phyloP scores from a whole-genome alignment of 2,113 vertebrate species.

The Sorex araneus region DNA sequence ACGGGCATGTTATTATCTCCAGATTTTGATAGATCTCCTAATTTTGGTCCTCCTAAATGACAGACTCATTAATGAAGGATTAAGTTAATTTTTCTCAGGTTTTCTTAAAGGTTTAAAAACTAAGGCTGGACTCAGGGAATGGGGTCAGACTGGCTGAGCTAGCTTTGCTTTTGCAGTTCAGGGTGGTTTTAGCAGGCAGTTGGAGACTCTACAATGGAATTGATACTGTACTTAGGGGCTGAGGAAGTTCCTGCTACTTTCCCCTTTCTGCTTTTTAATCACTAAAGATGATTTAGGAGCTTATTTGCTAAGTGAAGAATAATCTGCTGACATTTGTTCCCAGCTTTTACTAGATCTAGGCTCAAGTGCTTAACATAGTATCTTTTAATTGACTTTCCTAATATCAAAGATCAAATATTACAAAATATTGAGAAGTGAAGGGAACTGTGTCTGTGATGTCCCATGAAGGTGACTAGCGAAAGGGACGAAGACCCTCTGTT shows the following conservation, averaged over 20 bases:
- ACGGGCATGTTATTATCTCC: neutral
- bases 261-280: conserved; percentile 56
- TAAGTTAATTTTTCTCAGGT: conserved; percentile 31
- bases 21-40: conserved; percentile 29
- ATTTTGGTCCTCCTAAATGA: conserved; percentile 20
- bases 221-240: neutral
- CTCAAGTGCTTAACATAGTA: neutral
- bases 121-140: conserved; percentile 19
- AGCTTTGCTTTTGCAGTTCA: conserved; percentile 18
- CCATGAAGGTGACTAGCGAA: neutral
- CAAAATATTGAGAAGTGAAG: conserved; percentile 21
- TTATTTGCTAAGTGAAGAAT: conserved; percentile 56
- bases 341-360: neutral
- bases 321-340: conserved; percentile 25
- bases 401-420: conserved; percentile 36
- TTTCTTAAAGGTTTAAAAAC: conserved; percentile 49
- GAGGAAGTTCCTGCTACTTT: conserved; percentile 8
- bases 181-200: neutral
- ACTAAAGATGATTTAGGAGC: conserved; percentile 25
- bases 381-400: neutral
- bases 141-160: neutral
- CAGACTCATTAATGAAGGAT: conserved; percentile 12
- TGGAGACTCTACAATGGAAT: neutral
- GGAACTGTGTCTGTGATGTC: neutral
- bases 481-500: neutral